These are phyloP conservation scores for Bombylius major DNA, from an alignment of 2,888 invertebrate genomes.

Conservation along the genomic window DNA sequence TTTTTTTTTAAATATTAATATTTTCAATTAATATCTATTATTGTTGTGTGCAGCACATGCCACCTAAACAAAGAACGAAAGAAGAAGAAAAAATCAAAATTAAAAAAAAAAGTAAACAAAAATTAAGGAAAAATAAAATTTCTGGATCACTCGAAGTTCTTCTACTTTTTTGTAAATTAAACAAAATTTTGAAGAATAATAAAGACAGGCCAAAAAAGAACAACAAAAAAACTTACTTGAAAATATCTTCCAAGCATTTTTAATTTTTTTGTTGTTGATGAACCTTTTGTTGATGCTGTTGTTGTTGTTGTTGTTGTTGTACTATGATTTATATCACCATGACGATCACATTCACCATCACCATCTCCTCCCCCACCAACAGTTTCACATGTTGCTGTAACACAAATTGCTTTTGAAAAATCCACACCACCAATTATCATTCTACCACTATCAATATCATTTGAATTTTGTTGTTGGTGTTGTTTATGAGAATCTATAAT, in stretches of 20 bases:
- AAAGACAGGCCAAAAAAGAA: too few species aligned
- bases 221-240: constrained; percentile 38
- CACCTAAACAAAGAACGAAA: constrained; percentile 7
- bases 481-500: background rate
- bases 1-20: background rate
- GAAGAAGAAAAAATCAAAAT: background rate
- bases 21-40: constrained; percentile 1
- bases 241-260: constrained; percentile 53
- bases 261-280: constrained; percentile 41
- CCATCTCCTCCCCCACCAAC: too few species aligned
- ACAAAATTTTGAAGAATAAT: too few species aligned
- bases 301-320: background rate
- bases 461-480: constrained; percentile 10
- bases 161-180: too few species aligned
- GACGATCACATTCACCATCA: too few species aligned
- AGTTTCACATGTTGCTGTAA: constrained; percentile 23
- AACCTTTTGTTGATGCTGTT: constrained; percentile 23
- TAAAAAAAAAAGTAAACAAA: background rate
- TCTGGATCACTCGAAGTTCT: too few species aligned
- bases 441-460: background rate
- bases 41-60: constrained; percentile 15
- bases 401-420: constrained; percentile 32
- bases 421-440: constrained; percentile 26
- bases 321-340: background rate
- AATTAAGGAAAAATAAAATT: background rate